Conservation (phyloP, 2,888 invertebrate species). For the Pristionchus mayeri region DNA sequence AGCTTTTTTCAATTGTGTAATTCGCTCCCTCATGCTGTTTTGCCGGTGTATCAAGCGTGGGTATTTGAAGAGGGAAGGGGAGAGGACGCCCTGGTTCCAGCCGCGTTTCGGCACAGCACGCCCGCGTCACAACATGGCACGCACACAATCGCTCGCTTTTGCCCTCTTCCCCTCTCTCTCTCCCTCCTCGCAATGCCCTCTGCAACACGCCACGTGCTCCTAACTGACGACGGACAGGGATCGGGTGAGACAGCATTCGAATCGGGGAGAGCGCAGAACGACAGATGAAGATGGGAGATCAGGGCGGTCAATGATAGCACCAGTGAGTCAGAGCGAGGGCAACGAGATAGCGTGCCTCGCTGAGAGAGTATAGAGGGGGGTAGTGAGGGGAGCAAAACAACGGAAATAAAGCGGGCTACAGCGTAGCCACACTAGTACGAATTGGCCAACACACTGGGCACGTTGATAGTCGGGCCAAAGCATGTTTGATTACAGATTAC, state of each 20-base stretch:
- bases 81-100: background rate
- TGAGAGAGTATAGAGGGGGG: too few species aligned
- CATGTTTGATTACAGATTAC: too few species aligned
- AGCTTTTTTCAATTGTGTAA: too few species aligned
- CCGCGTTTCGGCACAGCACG: background rate
- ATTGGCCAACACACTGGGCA: too few species aligned
- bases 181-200: background rate
- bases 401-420: too few species aligned
- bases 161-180: background rate
- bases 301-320: too few species aligned
- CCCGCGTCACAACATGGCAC: background rate
- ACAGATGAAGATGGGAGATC: too few species aligned
- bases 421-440: too few species aligned
- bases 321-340: too few species aligned
- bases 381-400: too few species aligned
- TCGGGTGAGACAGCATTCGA: background rate
- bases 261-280: constrained; percentile 14
- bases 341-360: too few species aligned
- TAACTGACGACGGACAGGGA: background rate
- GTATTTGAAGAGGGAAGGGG: background rate
- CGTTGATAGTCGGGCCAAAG: too few species aligned
- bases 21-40: constrained; percentile 14
- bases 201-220: background rate
- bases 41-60: background rate
- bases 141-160: background rate